phyloP scores from a whole-genome alignment of 1,140 invertebrate species.

The Galleria mellonella region DNA sequence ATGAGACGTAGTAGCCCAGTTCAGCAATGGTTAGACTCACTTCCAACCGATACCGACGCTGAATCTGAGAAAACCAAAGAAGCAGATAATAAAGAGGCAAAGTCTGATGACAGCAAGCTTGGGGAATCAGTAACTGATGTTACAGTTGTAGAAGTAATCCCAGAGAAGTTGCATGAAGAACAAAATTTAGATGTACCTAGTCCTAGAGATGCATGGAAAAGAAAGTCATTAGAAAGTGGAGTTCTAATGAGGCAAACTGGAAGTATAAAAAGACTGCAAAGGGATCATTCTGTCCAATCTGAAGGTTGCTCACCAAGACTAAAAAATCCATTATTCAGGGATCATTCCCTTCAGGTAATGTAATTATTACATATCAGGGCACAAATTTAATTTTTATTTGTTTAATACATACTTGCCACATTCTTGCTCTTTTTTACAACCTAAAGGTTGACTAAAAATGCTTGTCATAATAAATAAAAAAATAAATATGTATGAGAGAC shows the following conservation, averaged over 20 bases:
- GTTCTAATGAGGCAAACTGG: slow-evolving; percentile 34
- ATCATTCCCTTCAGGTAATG: slow-evolving; percentile 67
- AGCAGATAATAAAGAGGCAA: slow-evolving; percentile 3
- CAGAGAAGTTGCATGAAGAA: slow-evolving; percentile 36
- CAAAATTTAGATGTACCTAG: slow-evolving; percentile 46
- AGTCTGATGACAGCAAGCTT: slow-evolving; percentile 10
- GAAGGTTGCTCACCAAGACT: slow-evolving; percentile 64
- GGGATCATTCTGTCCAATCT: slow-evolving; percentile 67
- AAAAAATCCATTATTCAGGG: slow-evolving; percentile 66
- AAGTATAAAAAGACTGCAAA: slow-evolving; percentile 47
- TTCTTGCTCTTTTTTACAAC: too few relatives aligned
- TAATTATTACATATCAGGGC: not conserved
- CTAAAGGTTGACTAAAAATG: too few relatives aligned
- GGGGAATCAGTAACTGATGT: slow-evolving; percentile 41
- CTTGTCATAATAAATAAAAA: too few relatives aligned
- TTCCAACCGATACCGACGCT: slow-evolving; percentile 37
- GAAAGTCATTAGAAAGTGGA: slow-evolving; percentile 61
- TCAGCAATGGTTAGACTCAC: slow-evolving; percentile 70
- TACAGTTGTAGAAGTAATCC: slow-evolving; percentile 41
- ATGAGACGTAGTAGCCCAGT: slow-evolving; percentile 71
- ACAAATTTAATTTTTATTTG: too few relatives aligned
- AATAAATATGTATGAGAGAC: too few relatives aligned
- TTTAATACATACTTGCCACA: too few relatives aligned
- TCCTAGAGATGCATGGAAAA: slow-evolving; percentile 49
- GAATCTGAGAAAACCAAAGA: slow-evolving; percentile 26